Evolutionary conservation across 2,113 vertebrate genomes (phyloP), one percentile per base, ranked within the genome.

Genomic region (Willisornis vidua): DNA sequence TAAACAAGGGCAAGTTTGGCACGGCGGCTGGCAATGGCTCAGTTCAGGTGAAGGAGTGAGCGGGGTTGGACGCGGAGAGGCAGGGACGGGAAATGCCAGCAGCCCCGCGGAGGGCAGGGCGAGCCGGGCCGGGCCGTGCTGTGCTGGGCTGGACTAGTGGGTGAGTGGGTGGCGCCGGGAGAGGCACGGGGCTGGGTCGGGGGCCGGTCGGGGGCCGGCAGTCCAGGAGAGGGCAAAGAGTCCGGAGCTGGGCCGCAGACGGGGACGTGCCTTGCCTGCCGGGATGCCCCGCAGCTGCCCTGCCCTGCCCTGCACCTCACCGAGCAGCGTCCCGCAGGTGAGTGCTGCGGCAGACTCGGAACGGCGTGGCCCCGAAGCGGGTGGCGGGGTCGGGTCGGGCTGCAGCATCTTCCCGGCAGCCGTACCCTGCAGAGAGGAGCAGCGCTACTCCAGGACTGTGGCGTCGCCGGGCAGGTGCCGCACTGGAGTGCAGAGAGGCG

Each of bases 1-100:
- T 15, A 6, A 26, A 26, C 7, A 10, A 11, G 9, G 3, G 29
- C 11, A 3, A 24, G 25, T 5, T 5, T 2, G 29, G 14, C n/a
- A 3, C 2, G 7, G 12, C 14, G 8, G 3, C 24, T 2, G 22
- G 16, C 6, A 10, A 3, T 9, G 3, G 26, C 25, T 4, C 16
- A 0, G 9, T 1, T 20, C 1, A 20, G 37, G 5, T 4, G 37
- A 19, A 14, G 7, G 3, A 22, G 7, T 9, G 22, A 39, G 39
- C 46, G 14, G 5, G 17, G 6, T 4, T 29, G n/a, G n/a, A 6
- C 23, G 16, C 12, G 4, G 41, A 6, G 41, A 3, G 29, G 24
- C 29, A 23, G 41, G n/a, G 65, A 12, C 14, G 28, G 31, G n/a
- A 28, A 10, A 29, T 2, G 48, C 12, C 31, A 12, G 18, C 10